Evolutionary conservation across 2,797 vertebrate species (phyloP), one percentile per base, ranked within the genome.

Genomic region (Pterois miles): DNA sequence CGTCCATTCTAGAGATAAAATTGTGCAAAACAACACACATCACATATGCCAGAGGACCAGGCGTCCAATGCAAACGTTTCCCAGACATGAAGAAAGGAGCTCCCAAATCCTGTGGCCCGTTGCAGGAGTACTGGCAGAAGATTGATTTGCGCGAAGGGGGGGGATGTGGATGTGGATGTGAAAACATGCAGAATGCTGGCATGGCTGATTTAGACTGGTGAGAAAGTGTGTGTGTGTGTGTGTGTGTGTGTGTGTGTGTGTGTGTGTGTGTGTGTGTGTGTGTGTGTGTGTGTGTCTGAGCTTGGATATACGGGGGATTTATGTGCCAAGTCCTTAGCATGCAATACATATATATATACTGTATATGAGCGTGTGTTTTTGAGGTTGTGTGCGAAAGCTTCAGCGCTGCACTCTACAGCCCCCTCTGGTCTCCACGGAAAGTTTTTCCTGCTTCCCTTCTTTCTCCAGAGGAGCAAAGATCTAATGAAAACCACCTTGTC

Each of bases 401-500:
- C 25, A 69, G 56, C 12, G 6, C 68, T 52, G 65, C 71, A 13
- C 80, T 81, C 79, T 58, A 29, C 67, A 81, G 82, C 81, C 83
- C 79, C 84, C 81, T 75, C 76, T 80, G 77, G 79, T 90, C 80
- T 86, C 77, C 70, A 74, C 2, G 34, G 82, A 86, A 85, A 75
- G 56, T 79, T 82, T 43, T 81, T 69, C 38, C 79, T 59, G 70
- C 82, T 84, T 79, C 70, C 75, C 48, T 53, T 76, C 31, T 83
- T 71, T 78, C 68, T 87, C 76, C 72, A 76, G 71, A 84, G 80
- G 86, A 89, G 70, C 74, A 77, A 57, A 88, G 81, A 68, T 76
- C 62, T 93, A 94, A 95, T 93, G 85, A 88, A 91, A 94, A 92
- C 82, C 93, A 94, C 81, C 81, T 92, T 90, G 87, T 88, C 71